These are phyloP conservation scores for Thryonomys swinderianus DNA, from an alignment of 2,113 vertebrate genomes.

Conservation along the genomic window DNA sequence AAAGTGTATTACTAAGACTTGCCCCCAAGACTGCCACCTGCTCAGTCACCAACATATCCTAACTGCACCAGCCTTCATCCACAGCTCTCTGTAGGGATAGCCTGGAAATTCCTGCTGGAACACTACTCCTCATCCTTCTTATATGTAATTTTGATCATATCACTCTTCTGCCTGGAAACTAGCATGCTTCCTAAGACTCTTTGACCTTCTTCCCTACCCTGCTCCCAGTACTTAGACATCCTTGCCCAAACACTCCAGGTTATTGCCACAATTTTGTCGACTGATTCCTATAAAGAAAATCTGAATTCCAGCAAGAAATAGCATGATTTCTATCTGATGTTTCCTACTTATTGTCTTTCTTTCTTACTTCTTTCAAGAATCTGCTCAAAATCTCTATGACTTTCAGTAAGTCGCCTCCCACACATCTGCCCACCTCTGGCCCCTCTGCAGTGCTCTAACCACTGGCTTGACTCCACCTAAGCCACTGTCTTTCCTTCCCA, in stretches of 20 bases:
- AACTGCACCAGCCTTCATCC: neutral
- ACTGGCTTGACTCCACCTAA: neutral
- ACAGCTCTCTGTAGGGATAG: neutral
- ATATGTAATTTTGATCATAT: neutral
- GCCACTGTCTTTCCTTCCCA: neutral
- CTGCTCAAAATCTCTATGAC: neutral
- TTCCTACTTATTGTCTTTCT: conserved; percentile 22
- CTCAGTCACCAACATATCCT: neutral
- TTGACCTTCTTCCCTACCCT: neutral
- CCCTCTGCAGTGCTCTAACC: neutral
- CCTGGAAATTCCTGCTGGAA: conserved; percentile 1
- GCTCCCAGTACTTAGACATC: neutral
- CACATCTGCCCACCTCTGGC: neutral
- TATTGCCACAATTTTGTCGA: neutral
- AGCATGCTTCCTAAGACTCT: neutral
- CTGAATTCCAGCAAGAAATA: neutral
- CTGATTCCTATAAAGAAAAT: neutral
- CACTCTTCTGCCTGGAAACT: conserved; percentile 24
- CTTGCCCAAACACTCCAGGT: neutral
- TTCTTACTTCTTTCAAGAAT: neutral
- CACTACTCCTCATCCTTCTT: neutral
- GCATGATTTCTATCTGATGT: neutral
- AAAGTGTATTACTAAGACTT: neutral
- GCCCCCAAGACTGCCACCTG: neutral
- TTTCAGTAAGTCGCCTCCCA: neutral